A percentile compares a stretch with the other conserved stretches of the same genome.
Conservation (phyloP, 2,113 vertebrate species). For the Loxodonta africana region DNA sequence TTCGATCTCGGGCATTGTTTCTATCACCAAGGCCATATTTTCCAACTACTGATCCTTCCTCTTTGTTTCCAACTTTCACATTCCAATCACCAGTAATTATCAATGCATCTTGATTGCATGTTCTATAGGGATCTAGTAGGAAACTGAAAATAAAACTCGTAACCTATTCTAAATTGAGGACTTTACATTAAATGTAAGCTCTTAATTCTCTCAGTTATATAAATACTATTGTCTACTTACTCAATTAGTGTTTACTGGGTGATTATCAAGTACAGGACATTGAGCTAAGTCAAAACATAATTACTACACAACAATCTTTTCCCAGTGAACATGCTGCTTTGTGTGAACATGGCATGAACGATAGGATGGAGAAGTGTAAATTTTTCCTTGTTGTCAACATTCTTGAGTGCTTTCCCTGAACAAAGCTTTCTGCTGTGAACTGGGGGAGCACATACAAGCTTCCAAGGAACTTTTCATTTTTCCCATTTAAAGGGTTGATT, state of each 20-base stretch:
- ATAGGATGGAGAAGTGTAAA: neutral
- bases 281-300: constrained; percentile 13
- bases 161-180: constrained; percentile 30
- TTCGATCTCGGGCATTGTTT: too few relatives aligned
- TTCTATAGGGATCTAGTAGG: neutral
- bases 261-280: neutral
- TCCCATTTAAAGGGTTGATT: neutral
- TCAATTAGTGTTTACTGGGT: neutral
- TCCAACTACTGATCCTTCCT: too few relatives aligned
- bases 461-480: constrained; percentile 10
- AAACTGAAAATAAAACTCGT: constrained; percentile 62
- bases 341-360: neutral
- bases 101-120: too few relatives aligned
- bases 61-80: too few relatives aligned
- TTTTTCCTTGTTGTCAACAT: neutral
- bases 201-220: neutral
- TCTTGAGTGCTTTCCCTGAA: constrained; percentile 26
- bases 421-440: neutral
- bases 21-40: too few relatives aligned
- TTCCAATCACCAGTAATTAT: too few relatives aligned
- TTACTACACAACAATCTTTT: neutral
- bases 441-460: neutral
- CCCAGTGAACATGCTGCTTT: neutral
- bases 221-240: constrained; percentile 16
- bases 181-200: neutral